Evolutionary conservation across 2,797 vertebrate species (phyloP), one percentile per base, ranked within the genome.

Genomic region (Phalanger gymnotis): DNA sequence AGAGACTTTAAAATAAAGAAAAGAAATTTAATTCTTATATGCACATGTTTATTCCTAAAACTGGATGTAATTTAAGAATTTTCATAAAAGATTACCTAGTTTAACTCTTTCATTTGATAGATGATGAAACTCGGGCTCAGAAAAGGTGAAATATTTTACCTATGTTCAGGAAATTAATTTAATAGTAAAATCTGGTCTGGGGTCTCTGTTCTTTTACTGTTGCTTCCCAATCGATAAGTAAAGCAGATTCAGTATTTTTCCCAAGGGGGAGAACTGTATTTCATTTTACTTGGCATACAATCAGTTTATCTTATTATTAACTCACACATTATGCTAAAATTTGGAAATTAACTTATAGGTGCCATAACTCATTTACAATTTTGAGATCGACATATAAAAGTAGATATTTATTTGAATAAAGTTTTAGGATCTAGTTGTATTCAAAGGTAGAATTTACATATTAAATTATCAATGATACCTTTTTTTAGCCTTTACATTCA

Each of bases 391-490:
- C 47, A 47, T 89, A 92, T 27, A 54, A 91, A 28, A 47, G 27
- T 30, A 91, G 81, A 92, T 90, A 51, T 96, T 13, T 53, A 73
- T 7, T 55, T 93, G 53, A 96, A 95, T 94, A 91, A 95, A 92
- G 54, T 54, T 19, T 53, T 55, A 16, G 27, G 92, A 34, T 81
- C 93, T 56, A n/a, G 5, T 94, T 90, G 56, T 4, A 0, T 34
- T 87, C 52, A 90, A 91, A 94, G 5, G 34, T 19, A 94, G 28
- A 53, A 90, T 92, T 96, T 91, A 53, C 30, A 90, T 89, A 25
- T 54, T 56, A 94, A 66, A 34, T 58, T 1, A 52, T 6, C 53
- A 73, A 9, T 40, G 14, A 73, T 40, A 22, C 47, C 54, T 90
- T 89, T 51, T 89, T 25, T 52, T 90, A 47, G 22, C 30, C 47